phyloP scores from a whole-genome alignment of 2,888 invertebrate genomes.

The Euplagia quadripunctaria region DNA sequence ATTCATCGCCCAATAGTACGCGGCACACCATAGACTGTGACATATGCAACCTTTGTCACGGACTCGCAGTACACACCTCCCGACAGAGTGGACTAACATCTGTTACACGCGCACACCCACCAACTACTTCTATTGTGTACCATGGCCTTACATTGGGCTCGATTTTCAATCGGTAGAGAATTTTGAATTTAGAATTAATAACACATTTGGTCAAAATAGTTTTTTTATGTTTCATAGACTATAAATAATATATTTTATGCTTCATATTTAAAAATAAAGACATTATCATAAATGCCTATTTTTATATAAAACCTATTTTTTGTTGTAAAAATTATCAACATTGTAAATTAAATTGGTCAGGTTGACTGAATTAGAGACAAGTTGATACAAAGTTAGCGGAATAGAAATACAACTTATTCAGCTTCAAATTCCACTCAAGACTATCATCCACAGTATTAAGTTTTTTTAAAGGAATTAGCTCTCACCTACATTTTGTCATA shows the following conservation, averaged over 20 bases:
- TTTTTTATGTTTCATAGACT: too few relatives aligned
- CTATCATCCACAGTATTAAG: too few relatives aligned
- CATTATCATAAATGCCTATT: neutral
- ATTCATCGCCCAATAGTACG: slow-evolving; percentile 75
- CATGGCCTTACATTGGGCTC: slow-evolving; percentile 55
- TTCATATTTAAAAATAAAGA: too few relatives aligned
- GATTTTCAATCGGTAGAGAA: neutral
- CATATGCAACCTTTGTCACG: slow-evolving; percentile 78
- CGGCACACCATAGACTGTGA: slow-evolving; percentile 57
- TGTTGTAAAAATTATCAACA: neutral
- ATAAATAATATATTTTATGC: too few relatives aligned
- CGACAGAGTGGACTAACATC: slow-evolving; percentile 69
- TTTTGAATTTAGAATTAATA: neutral
- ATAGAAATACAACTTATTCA: neutral
- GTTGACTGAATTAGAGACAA: neutral
- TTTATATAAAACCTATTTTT: neutral
- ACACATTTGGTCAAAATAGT: too few relatives aligned
- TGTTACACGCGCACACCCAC: slow-evolving; percentile 82
- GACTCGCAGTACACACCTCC: slow-evolving; percentile 66
- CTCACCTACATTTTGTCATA: neutral
- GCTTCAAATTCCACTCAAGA: neutral
- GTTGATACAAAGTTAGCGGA: neutral
- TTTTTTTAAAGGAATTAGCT: neutral
- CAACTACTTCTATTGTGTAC: slow-evolving; percentile 60
- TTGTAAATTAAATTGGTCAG: neutral